Evolutionary conservation across 2,888 invertebrate species (phyloP), one percentile per base, ranked within the genome.

Genomic region (Diarsia rubi): DNA sequence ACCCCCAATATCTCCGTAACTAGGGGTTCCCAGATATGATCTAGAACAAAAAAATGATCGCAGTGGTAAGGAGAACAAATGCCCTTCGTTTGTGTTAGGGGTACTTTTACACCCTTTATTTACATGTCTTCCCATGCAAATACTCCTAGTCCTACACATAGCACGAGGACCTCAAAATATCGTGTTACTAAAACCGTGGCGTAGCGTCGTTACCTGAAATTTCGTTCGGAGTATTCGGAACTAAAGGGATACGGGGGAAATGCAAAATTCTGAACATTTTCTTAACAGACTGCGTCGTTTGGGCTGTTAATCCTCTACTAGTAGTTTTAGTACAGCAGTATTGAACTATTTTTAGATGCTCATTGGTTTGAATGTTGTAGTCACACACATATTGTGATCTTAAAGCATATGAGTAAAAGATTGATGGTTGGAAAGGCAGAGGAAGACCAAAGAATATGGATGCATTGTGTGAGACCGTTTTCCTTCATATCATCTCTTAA

Each of bases 251-350:
- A 83, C 84, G 5, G 78, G 76, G 75, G 21, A 73, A 88, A 90
- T 91, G 88, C 87, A 90, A 92, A 92, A 91, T 89, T 90, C 86
- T 80, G 75, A 84, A 87, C 86, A 91, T 90, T 90, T 90, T 90
- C 90, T 90, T 90, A 91, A 92, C 90, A 91, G 87, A 81, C 79
- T 84, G 82, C 82, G 81, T 90, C 85, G 83, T 90, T 84, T 88
- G 88, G 77, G 79, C 31, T n/a, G 82, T 74, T 78, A 70, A 45
- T 57, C 81, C 87, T 87, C 71, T 91, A 91, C 91, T 78, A 90
- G 45, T 65, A 75, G 54, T 47, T 45, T 2, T 21, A 42, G 21
- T 42, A 37, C 37, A 62, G 16, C 21, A 12, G 16, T 42, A 42
- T 70, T 24, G 21, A 60, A 62, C 1, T 8, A 57, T 57, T 57